Base-by-base conservation (phyloP, 53 echinoderm and acorn worm species). In the Mesocentrotus franciscanus region DNA sequence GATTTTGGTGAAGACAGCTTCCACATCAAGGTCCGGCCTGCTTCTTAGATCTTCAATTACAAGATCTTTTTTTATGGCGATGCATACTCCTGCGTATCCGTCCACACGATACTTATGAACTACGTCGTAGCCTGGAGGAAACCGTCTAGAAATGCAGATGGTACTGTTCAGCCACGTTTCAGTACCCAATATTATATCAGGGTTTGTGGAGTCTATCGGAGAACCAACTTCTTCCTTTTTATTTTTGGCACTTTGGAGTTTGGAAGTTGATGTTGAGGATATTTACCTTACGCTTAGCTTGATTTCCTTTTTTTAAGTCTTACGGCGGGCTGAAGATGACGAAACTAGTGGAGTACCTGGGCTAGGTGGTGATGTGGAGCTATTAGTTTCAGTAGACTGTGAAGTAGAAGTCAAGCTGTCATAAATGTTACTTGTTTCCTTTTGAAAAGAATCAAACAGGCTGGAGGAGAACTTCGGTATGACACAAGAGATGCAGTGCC, bases 221-320 rank as follows among this genome's bases (percentile, higher is more conserved):
- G n/a, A n/a, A n/a, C n/a, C n/a, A n/a, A n/a, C n/a, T n/a, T n/a
- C n/a, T n/a, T n/a, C n/a, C n/a, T n/a, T n/a, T n/a, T n/a, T n/a
- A 20, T 62, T 96, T 93, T 56, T n/a, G n/a, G n/a, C n/a, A 93
- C 94, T 56, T 96, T 13, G 75, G 30, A 87, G 93, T 96, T 56
- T 96, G 96, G 60, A 96, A 96, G 74, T 96, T 96, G 57, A 93
- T 57, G 85, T 34, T 96, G 4, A 96, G 71, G 68, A n/a, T n/a
- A 96, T 83, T 59, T 70, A 96, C 85, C 61, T 49, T 93, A 20
- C 60, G 62, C 59, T 61, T 79, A 10, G 81, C 18, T 16, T 18
- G 18, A 64, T 90, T 58, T 57, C 32, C 15, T 9, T 57, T 56
- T 8, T 34, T 42, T 2, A 16, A 56, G 8, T 39, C 85, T 8